Base-by-base conservation (phyloP, 2,113 vertebrate genomes). In the zebrafish (Danio rerio) region DNA sequence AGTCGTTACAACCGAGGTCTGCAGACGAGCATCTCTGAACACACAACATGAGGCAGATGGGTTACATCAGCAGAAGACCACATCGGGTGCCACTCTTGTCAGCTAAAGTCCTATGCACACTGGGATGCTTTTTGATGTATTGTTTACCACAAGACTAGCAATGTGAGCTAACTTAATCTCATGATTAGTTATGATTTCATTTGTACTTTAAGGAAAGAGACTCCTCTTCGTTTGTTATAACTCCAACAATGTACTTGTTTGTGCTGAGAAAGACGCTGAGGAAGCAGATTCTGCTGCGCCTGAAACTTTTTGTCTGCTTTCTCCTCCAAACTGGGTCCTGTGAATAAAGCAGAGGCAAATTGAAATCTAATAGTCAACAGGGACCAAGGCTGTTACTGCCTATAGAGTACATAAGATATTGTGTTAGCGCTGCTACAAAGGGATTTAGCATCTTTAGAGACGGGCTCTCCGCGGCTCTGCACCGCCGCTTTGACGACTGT, bases 201-300 rank as follows among this genome's bases (percentile, higher is more conserved):
- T 31, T 31, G 31, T 31, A 31, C 31, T 3, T 31, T 3, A 31
- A 68, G 9, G 43, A 68, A 47, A 47, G n/a, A 9, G 47, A 18
- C 31, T 31, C 11, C 2, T 18, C 16, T 18, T 58, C 1, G 63
- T 66, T 66, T 20, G 56, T n/a, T 18, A 20, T 3, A 12, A 13
- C 31, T 72, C 7, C 15, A 71, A 7, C 68, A 49, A 70, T 49
- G 5, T 8, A 53, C 21, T 15, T 53, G 69, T 53, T 72, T 72
- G 49, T 71, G 72, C 75, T 69, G 78, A 82, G 42, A 74, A 74
- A 88, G 84, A 88, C 88, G 40, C 78, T 86, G 83, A 83, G 65
- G 66, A 87, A 86, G 76, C 88, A 83, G 77, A 55, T 82, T 87
- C 72, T 80, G 68, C 70, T 87, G 85, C 52, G n/a, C 21, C 83